Evolutionary conservation across 2,888 invertebrate genomes (phyloP), one percentile per base, ranked within the genome.

Genomic region (Nymphalis c-album): DNA sequence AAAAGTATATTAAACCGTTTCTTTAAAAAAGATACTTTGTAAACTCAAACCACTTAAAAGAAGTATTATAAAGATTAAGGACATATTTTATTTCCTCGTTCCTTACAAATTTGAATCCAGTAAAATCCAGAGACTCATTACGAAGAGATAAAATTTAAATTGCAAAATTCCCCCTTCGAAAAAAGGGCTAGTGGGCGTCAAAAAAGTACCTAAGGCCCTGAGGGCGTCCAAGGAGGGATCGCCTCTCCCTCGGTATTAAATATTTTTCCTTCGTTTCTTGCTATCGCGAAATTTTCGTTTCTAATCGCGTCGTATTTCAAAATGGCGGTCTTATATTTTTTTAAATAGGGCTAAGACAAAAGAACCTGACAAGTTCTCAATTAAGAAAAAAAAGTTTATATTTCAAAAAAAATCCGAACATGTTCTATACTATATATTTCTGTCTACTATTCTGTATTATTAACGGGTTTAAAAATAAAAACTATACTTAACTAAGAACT

Each of bases 61-160:
- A 60, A 60, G 55, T 31, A 60, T 61, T 45, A 60, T 53, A 66
- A 67, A 67, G 61, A 66, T 61, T 61, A 72, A 63, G 60, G 64
- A 70, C 61, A 48, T 71, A 75, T 73, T 77, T 75, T 71, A 66
- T 68, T 73, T 74, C 71, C 31, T 55, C 53, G 53, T 55, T 55
- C 53, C 74, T 75, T 78, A 73, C 72, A 74, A 73, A 71, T 74
- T 76, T 70, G 78, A 78, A 78, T 78, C 77, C 74, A 74, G 74
- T 76, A 72, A 79, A 79, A 78, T 78, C 76, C 75, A 74, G 75
- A 78, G 80, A 80, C 83, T 89, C 88, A 88, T 90, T 88, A 86
- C 80, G 79, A 70, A 76, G 79, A 89, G 90, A 89, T 89, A 88
- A 89, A 90, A 90, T 91, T 90, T 90, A 89, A 90, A 90, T 90